A percentile compares a stretch with the other conserved stretches of the same genome.
phyloP scores from a whole-genome alignment of 2,888 invertebrate species.

The Monopis laevigella region DNA sequence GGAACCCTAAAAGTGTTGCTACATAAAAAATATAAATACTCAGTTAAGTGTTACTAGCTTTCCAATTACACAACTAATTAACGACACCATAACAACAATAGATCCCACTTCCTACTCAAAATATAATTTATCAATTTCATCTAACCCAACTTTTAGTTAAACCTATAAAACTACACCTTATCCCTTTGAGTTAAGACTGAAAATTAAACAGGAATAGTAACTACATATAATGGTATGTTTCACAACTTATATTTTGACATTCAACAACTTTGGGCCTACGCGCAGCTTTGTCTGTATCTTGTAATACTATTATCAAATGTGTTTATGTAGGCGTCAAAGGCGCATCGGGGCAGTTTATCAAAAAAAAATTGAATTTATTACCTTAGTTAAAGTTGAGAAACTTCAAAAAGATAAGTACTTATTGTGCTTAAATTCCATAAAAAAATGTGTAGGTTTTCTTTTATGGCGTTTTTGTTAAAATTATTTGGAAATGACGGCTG shows the following conservation, averaged over 20 bases:
- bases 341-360: conserved; percentile 7
- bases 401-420: too few relatives aligned
- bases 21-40: conserved; percentile 3
- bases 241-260: conserved; percentile 3
- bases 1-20: too few relatives aligned
- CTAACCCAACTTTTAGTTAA: too few relatives aligned
- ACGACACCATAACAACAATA: conserved; percentile 6
- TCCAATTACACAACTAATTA: conserved; percentile 12
- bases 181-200: too few relatives aligned
- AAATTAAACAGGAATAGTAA: too few relatives aligned
- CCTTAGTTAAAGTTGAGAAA: too few relatives aligned
- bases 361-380: conserved; percentile 3
- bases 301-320: conserved; percentile 7
- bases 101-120: conserved; percentile 4
- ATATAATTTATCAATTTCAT: conserved; percentile 6
- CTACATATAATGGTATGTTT: neutral
- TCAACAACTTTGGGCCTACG: conserved; percentile 9
- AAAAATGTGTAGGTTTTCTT: too few relatives aligned
- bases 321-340: neutral
- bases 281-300: conserved; percentile 5
- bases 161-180: too few relatives aligned
- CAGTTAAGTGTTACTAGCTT: conserved; percentile 8
- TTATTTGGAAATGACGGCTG: too few relatives aligned
- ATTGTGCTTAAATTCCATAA: too few relatives aligned
- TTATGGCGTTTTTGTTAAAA: too few relatives aligned